These are phyloP conservation scores for Ictalurus furcatus DNA, from an alignment of 2,113 vertebrate genomes.

Conservation along the genomic window DNA sequence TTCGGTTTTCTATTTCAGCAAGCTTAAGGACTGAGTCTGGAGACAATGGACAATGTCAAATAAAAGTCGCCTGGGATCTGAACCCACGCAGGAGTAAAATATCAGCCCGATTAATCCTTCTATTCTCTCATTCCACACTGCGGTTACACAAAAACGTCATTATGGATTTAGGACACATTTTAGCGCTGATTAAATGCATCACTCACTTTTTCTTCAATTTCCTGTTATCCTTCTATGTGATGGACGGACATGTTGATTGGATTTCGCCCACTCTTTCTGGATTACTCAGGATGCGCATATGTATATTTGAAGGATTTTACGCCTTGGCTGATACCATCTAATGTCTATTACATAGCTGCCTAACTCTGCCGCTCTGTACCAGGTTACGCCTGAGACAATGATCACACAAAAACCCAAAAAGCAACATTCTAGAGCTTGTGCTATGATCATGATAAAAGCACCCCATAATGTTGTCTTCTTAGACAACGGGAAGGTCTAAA, in stretches of 20 bases:
- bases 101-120: neutral
- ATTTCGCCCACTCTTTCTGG: neutral
- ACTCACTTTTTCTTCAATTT: neutral
- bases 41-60: constrained; percentile 6
- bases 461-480: too few relatives aligned
- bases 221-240: neutral
- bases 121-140: neutral
- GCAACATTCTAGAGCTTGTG: neutral
- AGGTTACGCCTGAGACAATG: neutral
- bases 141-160: neutral
- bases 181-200: neutral
- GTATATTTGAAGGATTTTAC: neutral
- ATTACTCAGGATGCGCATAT: neutral
- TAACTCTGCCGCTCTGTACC: neutral
- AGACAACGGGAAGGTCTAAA: neutral
- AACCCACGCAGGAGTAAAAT: neutral
- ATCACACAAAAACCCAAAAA: neutral
- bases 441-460: neutral
- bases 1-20: neutral
- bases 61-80: neutral
- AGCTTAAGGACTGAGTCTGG: neutral
- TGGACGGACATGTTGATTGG: neutral
- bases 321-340: neutral
- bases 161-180: constrained; percentile 5
- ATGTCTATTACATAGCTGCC: neutral